A percentile compares a stretch with the other conserved stretches of the same genome.
These are phyloP conservation scores for Xestobium rufovillosum DNA, from an alignment of 2,888 invertebrate genomes.

Conservation along the genomic window DNA sequence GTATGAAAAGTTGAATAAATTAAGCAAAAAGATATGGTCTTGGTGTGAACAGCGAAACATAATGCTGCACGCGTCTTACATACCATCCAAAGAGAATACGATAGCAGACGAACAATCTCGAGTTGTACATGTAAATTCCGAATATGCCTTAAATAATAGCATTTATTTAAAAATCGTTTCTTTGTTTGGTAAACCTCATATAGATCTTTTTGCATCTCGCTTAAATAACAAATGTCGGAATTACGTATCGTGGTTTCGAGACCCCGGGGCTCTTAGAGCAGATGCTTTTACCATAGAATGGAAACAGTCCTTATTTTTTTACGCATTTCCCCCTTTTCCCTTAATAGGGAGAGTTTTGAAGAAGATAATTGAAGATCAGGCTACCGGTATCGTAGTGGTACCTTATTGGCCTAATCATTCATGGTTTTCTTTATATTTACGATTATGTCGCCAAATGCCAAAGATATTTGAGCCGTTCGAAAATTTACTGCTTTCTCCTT, in stretches of 20 bases:
- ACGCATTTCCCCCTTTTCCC: slow-evolving; percentile 14
- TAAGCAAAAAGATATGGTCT: slow-evolving; percentile 28
- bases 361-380: slow-evolving; percentile 15
- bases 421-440: slow-evolving; percentile 6
- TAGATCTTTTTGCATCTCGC: slow-evolving; percentile 14
- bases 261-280: slow-evolving; percentile 6
- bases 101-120: slow-evolving; percentile 13
- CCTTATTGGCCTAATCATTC: not conserved
- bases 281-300: slow-evolving; percentile 17
- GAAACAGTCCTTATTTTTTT: slow-evolving; percentile 9
- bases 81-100: slow-evolving; percentile 18
- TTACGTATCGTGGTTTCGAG: slow-evolving; percentile 11
- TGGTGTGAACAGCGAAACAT: slow-evolving; percentile 24
- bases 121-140: slow-evolving; percentile 8
- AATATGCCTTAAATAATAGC: slow-evolving; percentile 12
- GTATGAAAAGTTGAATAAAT: slow-evolving; percentile 9
- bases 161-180: slow-evolving; percentile 8
- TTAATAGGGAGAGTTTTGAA: not conserved
- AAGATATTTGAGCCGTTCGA: slow-evolving; percentile 7
- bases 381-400: slow-evolving; percentile 17
- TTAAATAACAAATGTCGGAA: slow-evolving; percentile 14
- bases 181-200: slow-evolving; percentile 7
- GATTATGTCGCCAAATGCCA: not conserved
- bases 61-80: slow-evolving; percentile 11
- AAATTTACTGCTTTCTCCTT: slow-evolving; percentile 16